Percentiles rank a stretch among this genome's conserved stretches.
phyloP scores from a whole-genome alignment of 2,113 vertebrate species.

The Brachionichthys hirsutus region DNA sequence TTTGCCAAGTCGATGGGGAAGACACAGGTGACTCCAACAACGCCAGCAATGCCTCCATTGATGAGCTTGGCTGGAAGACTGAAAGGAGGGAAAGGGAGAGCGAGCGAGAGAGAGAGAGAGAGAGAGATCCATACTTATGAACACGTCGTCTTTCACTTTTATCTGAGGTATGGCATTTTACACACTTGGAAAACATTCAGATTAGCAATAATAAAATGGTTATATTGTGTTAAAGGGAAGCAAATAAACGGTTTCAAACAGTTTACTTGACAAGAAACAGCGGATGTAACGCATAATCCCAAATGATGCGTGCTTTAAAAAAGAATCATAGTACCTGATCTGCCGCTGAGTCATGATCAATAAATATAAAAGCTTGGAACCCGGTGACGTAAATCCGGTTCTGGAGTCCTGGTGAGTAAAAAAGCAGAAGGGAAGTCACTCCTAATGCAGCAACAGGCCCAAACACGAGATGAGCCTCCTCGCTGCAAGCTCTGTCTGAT shows the following conservation, averaged over 20 bases:
- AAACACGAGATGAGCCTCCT: conserved; percentile 6
- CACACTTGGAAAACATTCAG: no score
- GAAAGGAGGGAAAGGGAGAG: conserved; percentile 11
- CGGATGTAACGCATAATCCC: no score
- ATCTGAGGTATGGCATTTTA: no score
- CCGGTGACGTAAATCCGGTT: no score
- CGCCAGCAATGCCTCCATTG: conserved; percentile 84
- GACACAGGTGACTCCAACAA: conserved; percentile 85
- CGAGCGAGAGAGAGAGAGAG: no score
- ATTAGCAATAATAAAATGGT: no score
- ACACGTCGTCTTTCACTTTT: no score
- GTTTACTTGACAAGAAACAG: no score
- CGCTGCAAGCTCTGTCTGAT: conserved; percentile 29
- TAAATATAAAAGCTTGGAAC: conserved; percentile 6
- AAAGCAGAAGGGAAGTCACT: background rate
- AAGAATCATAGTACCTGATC: conserved; percentile 67
- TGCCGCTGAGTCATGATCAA: conserved; percentile 80
- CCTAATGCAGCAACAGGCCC: background rate
- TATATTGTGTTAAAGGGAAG: no score
- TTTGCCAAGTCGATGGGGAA: conserved; percentile 86
- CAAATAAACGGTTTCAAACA: no score
- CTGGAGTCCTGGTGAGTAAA: conserved; percentile 19
- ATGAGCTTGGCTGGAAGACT: conserved; percentile 87
- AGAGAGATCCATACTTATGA: no score
- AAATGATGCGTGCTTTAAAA: no score